phyloP scores from a whole-genome alignment of 1,140 invertebrate genomes.

The Leguminivora glycinivorella region DNA sequence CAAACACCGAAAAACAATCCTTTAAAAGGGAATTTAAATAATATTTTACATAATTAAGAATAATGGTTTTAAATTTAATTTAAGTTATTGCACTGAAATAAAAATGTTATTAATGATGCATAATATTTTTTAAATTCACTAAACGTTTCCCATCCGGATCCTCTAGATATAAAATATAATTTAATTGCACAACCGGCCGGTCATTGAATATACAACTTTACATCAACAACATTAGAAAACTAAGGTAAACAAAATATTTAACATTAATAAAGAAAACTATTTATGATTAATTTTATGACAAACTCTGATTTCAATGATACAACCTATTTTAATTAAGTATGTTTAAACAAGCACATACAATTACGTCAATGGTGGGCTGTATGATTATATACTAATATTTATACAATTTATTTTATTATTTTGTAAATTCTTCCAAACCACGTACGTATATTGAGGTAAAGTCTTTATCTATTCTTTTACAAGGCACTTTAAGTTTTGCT shows the following conservation, averaged over 20 bases:
- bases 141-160: not conserved
- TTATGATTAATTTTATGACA: not conserved
- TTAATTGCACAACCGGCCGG: conserved; percentile 75
- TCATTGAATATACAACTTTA: conserved; percentile 52
- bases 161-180: conserved; percentile 37
- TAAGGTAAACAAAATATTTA: not conserved
- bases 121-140: not conserved
- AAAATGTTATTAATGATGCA: not conserved
- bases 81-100: no score
- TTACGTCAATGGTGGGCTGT: conserved; percentile 23
- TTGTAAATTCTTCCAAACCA: not conserved
- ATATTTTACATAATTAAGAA: conserved; percentile 30
- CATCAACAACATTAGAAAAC: conserved; percentile 14
- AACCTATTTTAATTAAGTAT: conserved; percentile 1
- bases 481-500: not conserved
- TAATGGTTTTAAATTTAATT: not conserved
- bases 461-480: not conserved
- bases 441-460: conserved; percentile 9
- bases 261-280: not conserved
- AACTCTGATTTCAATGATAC: not conserved
- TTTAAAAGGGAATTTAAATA: not conserved
- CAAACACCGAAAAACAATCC: conserved; percentile 46
- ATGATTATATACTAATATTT: conserved; percentile 20
- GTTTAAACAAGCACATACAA: conserved; percentile 7
- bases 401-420: not conserved